phyloP scores from a whole-genome alignment of 2,113 vertebrate genomes.

The Saccopteryx leptura region DNA sequence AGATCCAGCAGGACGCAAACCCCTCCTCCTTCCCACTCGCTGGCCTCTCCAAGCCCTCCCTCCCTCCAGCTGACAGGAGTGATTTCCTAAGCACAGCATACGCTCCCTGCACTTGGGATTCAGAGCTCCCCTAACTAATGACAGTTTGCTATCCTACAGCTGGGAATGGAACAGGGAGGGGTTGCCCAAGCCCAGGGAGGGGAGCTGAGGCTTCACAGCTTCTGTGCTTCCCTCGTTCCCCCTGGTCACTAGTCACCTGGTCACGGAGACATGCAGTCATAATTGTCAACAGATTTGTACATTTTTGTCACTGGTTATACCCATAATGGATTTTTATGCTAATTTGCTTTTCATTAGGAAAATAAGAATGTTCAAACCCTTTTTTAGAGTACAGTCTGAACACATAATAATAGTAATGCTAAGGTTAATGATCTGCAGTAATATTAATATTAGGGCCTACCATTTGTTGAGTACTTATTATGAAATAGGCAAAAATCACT shows the following conservation, averaged over 20 bases:
- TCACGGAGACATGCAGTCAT: constrained; percentile 74
- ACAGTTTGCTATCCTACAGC: constrained; percentile 87
- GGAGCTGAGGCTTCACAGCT: constrained; percentile 78
- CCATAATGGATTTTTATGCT: constrained; percentile 85
- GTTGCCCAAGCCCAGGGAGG: constrained; percentile 81
- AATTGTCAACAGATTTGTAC: constrained; percentile 87
- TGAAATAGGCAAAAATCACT: not conserved
- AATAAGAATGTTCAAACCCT: constrained; percentile 74
- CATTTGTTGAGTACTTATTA: not conserved
- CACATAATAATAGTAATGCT: not conserved
- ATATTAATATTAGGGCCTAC: not conserved
- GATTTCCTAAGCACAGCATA: constrained; percentile 85
- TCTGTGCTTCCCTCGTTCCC: constrained; percentile 76
- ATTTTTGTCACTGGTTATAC: constrained; percentile 79
- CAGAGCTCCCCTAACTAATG: constrained; percentile 84
- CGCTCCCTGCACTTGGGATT: constrained; percentile 84
- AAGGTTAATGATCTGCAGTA: not conserved
- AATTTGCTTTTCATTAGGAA: constrained; percentile 85
- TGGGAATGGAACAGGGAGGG: constrained; percentile 74
- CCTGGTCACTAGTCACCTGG: constrained; percentile 79
- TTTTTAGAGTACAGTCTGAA: constrained; percentile 78
- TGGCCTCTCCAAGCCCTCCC: not conserved
- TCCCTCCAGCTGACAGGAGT: constrained; percentile 73
- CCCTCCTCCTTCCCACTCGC: constrained; percentile 10
- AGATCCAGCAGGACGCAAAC: constrained; percentile 66